Evolutionary conservation across 2,113 vertebrate species (phyloP), one percentile per base, ranked within the genome.

Genomic region (Dolichotis patagonum): DNA sequence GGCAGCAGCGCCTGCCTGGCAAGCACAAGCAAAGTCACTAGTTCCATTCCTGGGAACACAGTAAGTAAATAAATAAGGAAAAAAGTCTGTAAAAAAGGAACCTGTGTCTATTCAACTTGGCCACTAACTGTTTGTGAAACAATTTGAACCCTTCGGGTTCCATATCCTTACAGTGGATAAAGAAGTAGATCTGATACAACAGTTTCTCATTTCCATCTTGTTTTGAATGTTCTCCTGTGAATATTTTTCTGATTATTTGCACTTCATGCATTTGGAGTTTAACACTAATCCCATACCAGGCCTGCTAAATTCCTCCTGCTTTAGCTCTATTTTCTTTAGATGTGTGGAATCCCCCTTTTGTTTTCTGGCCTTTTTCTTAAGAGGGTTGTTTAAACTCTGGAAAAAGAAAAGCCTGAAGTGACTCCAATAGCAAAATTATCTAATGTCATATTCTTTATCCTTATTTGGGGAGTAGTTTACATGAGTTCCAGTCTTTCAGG

Each of bases 331-430:
- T 24, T 14, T 75, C 10, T 17, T n/a, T 78, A 78, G 0, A 82
- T 95, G 86, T 10, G 24, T 96, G 93, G 63, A 96, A 92, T 86
- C 82, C 14, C 84, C 58, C 82, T 32, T 89, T 90, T 82, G 35
- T 86, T 86, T 69, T 65, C 78, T 87, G 88, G 24, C 58, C 38
- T 93, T 13, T 83, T 90, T 69, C 26, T 80, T 75, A n/a, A 88
- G 87, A 92, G 52, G 56, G 85, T 94, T 94, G 84, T 84, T 85
- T 85, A 69, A 91, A 83, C 52, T 65, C 26, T 91, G 82, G 35
- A 43, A 46, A 86, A 96, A 71, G 69, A 94, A 90, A 94, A 96
- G 26, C 81, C 43, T 17, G 52, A 56, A 94, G 60, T 75, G 60
- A 77, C 35, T 93, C 14, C 56, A 49, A 19, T 60, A 38, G 63